phyloP scores from a whole-genome alignment of 2,797 vertebrate genomes.

The Manis javanica region DNA sequence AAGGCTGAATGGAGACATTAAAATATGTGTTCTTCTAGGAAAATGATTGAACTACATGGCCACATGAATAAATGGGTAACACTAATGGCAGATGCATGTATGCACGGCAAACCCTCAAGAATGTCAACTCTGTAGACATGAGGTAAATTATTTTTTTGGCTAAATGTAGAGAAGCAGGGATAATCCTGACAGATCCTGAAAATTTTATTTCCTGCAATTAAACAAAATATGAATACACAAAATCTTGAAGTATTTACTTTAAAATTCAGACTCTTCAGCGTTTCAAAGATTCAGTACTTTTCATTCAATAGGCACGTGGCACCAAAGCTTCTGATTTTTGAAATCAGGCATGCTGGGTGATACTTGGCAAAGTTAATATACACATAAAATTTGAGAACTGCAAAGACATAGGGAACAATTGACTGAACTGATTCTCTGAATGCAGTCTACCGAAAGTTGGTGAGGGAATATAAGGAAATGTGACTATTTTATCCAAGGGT shows the following conservation, averaged over 20 bases:
- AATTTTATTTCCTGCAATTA: not conserved
- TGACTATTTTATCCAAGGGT: not conserved
- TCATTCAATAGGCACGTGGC: not conserved
- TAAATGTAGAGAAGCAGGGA: not conserved
- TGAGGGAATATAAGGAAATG: not conserved
- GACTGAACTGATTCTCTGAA: not conserved
- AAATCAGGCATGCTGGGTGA: not conserved
- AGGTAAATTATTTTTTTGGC: not conserved
- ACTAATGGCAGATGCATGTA: not conserved
- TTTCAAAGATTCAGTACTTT: not conserved
- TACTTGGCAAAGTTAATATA: not conserved
- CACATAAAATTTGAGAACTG: not conserved
- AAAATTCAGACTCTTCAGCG: not conserved
- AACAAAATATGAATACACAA: not conserved
- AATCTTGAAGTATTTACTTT: not conserved
- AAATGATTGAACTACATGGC: not conserved
- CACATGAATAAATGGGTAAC: not conserved
- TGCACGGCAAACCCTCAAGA: not conserved
- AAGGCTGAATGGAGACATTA: not conserved
- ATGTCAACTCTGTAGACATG: not conserved
- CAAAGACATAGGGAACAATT: not conserved
- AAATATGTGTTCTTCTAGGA: not conserved
- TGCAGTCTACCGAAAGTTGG: not conserved
- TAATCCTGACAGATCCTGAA: not conserved
- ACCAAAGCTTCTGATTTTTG: not conserved